Percentiles rank a stretch among this genome's conserved stretches.
Conservation (phyloP, 1,140 invertebrate genomes). For the Proctacanthus coquilletti region DNA sequence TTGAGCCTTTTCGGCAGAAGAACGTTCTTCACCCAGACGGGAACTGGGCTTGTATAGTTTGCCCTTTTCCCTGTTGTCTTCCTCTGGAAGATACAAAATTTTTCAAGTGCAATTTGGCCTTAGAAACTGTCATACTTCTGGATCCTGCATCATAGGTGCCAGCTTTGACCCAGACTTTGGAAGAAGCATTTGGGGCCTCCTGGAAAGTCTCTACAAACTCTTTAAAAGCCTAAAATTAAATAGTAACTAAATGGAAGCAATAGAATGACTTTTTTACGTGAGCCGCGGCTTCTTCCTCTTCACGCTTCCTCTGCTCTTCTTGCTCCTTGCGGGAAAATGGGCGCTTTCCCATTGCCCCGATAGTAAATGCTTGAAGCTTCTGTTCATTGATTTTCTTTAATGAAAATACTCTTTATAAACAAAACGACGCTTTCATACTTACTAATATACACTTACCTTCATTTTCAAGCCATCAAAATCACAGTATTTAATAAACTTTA, state of each 20-base stretch:
- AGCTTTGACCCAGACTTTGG: conserved; percentile 93
- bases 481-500: no score
- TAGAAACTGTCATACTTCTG: conserved; percentile 69
- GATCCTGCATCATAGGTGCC: conserved; percentile 90
- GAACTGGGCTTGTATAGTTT: conserved; percentile 89
- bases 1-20: conserved; percentile 39
- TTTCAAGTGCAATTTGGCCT: no score
- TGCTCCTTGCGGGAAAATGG: conserved; percentile 69
- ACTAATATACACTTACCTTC: no score
- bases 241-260: conserved; percentile 1
- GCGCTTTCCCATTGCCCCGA: conserved; percentile 66
- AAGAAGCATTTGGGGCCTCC: conserved; percentile 54
- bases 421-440: no score
- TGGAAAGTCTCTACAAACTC: conserved; percentile 97
- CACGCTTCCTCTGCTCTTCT: conserved; percentile 75
- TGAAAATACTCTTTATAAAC: no score
- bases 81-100: conserved; percentile 33
- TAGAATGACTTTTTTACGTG: conserved; percentile 26
- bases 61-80: conserved; percentile 77
- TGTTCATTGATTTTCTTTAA: conserved; percentile 50
- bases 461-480: no score
- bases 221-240: conserved; percentile 61
- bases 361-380: conserved; percentile 69
- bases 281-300: conserved; percentile 73
- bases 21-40: conserved; percentile 43